Base-by-base conservation (phyloP, 2,797 vertebrate genomes). In the Spea hammondii region DNA sequence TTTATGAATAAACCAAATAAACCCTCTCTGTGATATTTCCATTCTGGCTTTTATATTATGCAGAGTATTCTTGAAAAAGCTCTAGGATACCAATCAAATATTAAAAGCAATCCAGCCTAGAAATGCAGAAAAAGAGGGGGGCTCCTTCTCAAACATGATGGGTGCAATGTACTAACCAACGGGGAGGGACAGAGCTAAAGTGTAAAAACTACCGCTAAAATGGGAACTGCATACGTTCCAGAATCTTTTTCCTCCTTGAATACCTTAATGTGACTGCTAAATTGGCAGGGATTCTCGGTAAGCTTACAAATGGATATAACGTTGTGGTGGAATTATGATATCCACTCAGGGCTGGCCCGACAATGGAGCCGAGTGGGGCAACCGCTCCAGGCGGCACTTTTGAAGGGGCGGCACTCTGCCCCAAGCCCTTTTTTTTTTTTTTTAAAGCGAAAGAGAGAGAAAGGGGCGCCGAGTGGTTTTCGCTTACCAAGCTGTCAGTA, bases 11-110 rank as follows among this genome's bases (percentile, higher is more conserved):
- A 65, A 74, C 75, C 55, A 77, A 82, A 68, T 78, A 73, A 32
- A 49, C 65, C 55, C 75, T 69, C 79, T 68, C 70, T 65, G 70
- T 69, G 75, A 82, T 69, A 64, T 74, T 66, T 64, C 80, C n/a
- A 57, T 65, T 73, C 48, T 49, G 70, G 57, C 11, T 68, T 68
- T 48, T 17, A 11, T 73, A 77, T 82, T 77, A 82, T 82, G 80
- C 75, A 82, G 65, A 82, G 80, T 53, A 69, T 64, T 62, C 74
- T 81, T 70, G 65, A 77, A 59, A 80, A 77, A 62, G 9, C 80
- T n/a, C 65, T 76, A 64, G 80, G 80, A 77, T 70, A 54, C 80
- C 80, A 82, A 82, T 82, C 80, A 82, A 17, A 17, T 13, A 64
- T 62, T 17, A 64, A 5, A 50, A 74, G 54, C 44, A 45, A 78